Evolutionary conservation across 2,888 invertebrate species (phyloP), one percentile per base, ranked within the genome.

Genomic region (Lasioglossum morio): DNA sequence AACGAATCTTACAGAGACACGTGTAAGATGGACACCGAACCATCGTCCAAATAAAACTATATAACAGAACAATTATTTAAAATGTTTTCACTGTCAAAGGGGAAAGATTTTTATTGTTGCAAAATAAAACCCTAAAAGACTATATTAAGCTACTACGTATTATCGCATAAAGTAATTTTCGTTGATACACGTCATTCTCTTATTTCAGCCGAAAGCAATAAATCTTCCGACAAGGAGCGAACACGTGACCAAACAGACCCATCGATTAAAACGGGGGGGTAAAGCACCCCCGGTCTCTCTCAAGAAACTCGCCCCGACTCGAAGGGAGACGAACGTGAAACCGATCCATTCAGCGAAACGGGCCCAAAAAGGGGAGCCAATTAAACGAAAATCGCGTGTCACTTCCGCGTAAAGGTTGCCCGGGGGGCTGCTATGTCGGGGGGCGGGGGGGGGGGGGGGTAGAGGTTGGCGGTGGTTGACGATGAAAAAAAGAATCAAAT

Each of bases 401-500:
- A 14, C 43, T 27, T 72, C 46, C 69, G 69, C 69, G 69, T 69
- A 69, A 69, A 69, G 37, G 19, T 34, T 19, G 30, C 63, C 30
- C 4, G 30, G 19, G 63, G 5, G 63, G 34, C n/a, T n/a, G 77
- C 46, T 40, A 23, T 27, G 48, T 66, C 16, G 34, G 46, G 27
- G 37, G 69, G 10, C 10, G 37, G n/a, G n/a, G n/a, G n/a, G n/a
- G n/a, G n/a, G n/a, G n/a, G n/a, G n/a, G n/a, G n/a, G n/a, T n/a
- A n/a, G n/a, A 5, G 23, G 19, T 23, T 4, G 69, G 23, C 23
- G 70, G 70, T 5, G 69, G 69, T 69, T 37, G 37, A 37, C 69
- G 70, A 70, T 23, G 66, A 23, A 66, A 30, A 63, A 43, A 60
- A 79, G 84, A 84, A 81, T 87, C 84, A 87, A 87, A 87, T 87